Evolutionary conservation across 1,140 invertebrate species (phyloP), one percentile per base, ranked within the genome.

Genomic region (Amphibalanus amphitrite): DNA sequence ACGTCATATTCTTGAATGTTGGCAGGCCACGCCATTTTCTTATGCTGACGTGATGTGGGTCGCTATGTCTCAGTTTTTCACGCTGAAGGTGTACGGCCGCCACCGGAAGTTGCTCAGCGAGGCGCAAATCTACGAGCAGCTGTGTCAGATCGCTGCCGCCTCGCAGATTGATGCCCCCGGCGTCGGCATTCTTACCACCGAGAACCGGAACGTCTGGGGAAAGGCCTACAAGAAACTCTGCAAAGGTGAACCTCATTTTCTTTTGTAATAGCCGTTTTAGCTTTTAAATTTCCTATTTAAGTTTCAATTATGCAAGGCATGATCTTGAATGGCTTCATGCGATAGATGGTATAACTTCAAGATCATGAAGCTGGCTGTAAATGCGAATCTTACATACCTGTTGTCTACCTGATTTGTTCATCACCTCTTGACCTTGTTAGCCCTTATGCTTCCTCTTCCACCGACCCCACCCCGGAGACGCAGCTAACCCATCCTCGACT

Each of bases 131-230:
- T 77, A 83, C n/a, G 72, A 78, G 64, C 81, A 84, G 69, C 78
- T 91, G 13, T 78, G 83, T 71, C 78, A 82, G 65, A 82, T 90
- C 28, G 78, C 85, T 1, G 77, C 82, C 23, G 76, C 83, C 67
- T 83, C 82, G 0, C 73, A 78, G 0, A 40, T 77, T 29, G 72
- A 77, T 29, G 81, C 77, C 25, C 76, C 81, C 73, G 84, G 87
- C 23, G 80, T 93, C 77, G 93, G 93, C 29, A 84, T 93, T 75
- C 82, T 96, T 26, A 91, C 91, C 6, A 85, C 90, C 47, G 87
- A 92, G 76, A 84, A 90, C 75, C 84, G 93, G 74, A 88, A 94
- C 79, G 85, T 83, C 69, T 95, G 92, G 92, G 87, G 86, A 3
- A 82, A 86, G 74, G 85, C 87, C 67, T 91, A 92, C 79, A 80